phyloP scores from a whole-genome alignment of 1,140 invertebrate genomes.

The Sminthurides bifidus region DNA sequence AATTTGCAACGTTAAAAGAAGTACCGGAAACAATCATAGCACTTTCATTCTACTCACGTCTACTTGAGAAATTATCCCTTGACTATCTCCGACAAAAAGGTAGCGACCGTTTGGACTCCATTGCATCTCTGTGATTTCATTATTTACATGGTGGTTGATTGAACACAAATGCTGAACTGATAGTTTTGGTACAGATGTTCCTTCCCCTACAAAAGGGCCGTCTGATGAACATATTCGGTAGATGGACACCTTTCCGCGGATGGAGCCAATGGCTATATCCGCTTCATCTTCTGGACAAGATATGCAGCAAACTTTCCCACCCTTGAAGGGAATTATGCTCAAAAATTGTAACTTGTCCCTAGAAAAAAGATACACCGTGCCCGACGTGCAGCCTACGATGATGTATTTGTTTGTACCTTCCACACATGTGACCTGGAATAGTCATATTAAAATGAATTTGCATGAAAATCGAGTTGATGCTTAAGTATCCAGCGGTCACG shows the following conservation, averaged over 20 bases:
- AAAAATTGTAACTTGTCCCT: slow-evolving; percentile 21
- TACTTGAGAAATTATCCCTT: slow-evolving; percentile 25
- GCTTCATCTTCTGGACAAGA: slow-evolving; percentile 24
- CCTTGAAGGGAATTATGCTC: slow-evolving; percentile 29
- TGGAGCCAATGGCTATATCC: slow-evolving; percentile 21
- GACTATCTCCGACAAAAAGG: slow-evolving; percentile 26
- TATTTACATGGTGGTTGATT: slow-evolving; percentile 17
- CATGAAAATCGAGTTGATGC: neutral
- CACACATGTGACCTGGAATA: slow-evolving; percentile 23
- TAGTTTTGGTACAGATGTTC: neutral
- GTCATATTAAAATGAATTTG: slow-evolving; percentile 3
- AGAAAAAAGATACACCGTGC: slow-evolving; percentile 23
- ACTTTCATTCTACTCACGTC: slow-evolving; percentile 17
- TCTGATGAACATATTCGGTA: slow-evolving; percentile 11
- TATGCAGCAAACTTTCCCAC: slow-evolving; percentile 27
- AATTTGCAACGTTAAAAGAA: neutral
- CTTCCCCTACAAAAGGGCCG: neutral
- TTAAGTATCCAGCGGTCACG: neutral
- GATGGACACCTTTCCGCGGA: slow-evolving; percentile 25
- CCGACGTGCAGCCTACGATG: slow-evolving; percentile 23
- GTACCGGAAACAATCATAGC: neutral
- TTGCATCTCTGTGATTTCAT: slow-evolving; percentile 27
- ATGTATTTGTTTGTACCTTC: slow-evolving; percentile 26
- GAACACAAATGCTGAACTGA: slow-evolving; percentile 11
- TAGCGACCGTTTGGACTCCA: slow-evolving; percentile 31